phyloP scores from a whole-genome alignment of 2,797 vertebrate genomes.

The Dermochelys coriacea region DNA sequence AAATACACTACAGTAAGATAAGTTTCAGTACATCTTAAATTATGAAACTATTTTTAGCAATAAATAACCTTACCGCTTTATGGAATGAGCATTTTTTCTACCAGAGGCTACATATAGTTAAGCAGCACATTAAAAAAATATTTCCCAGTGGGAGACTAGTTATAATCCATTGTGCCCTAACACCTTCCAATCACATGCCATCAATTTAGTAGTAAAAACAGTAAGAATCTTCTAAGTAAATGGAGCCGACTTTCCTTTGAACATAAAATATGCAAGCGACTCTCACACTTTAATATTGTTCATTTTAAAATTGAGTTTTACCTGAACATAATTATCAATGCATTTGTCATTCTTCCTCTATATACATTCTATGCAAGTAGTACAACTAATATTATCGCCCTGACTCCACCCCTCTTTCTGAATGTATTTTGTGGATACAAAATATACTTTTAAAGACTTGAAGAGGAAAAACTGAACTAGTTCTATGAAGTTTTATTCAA shows the following conservation, averaged over 20 bases:
- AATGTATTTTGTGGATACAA: neutral
- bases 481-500: neutral
- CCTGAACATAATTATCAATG: no score
- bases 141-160: neutral
- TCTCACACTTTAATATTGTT: no score
- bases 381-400: neutral
- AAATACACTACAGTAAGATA: neutral
- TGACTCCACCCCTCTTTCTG: neutral
- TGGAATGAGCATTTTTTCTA: neutral
- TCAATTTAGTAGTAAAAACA: no score
- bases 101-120: neutral
- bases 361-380: neutral
- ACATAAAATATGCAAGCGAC: no score
- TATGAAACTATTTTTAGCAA: neutral
- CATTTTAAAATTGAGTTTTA: no score
- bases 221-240: no score
- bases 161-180: fast-evolving
- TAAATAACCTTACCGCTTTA: constrained; percentile 12
- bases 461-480: neutral
- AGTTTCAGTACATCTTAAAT: neutral
- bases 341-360: neutral
- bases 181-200: fast-evolving
- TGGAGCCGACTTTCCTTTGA: no score
- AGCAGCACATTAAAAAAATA: neutral
- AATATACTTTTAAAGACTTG: neutral